Base-by-base conservation (phyloP, 2,888 invertebrate genomes). In the Dascillus cervinus region DNA sequence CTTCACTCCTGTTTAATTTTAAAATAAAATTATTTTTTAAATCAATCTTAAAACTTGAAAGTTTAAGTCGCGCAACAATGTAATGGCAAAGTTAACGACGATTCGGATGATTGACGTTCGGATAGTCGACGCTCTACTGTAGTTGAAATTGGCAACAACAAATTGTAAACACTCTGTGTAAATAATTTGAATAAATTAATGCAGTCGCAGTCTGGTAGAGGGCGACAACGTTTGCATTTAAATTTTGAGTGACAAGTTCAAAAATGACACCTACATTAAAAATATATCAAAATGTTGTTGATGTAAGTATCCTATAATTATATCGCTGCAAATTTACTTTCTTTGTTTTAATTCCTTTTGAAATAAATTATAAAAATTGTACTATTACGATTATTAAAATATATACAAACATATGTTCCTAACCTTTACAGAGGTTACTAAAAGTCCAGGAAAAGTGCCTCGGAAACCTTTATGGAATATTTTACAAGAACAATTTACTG, bases 401-500 rank as follows among this genome's bases (percentile, higher is more conserved):
- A n/a, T n/a, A 30, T 32, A 4, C 9, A 13, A 35, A 34, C 36
- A 39, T 39, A 37, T 39, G 36, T 33, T 37, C 19, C 34, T 35
- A 38, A 32, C 31, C 36, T 40, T 50, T 68, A 56, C 60, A 87
- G 86, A 76, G 83, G 52, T 62, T 86, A 52, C 72, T 74, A 52
- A 70, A 70, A 45, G 65, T 78, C 46, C 72, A 74, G 55, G 69
- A 75, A 39, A 67, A 73, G 51, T 73, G 70, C 53, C 75, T 72
- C 57, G 85, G 84, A 47, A 79, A 79, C 59, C 66, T 86, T 12
- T 86, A 79, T 60, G 87, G 86, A 21, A 72, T 82, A 20, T 76
- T 84, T 64, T 78, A 79, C 60, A 77, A 82, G 52, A 77, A 82
- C 9, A 26, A 34, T 2, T 11, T 40, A 2, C 13, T 34, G 11